Conservation (phyloP, 2,113 vertebrate species). For the Hippocampus zosterae region DNA sequence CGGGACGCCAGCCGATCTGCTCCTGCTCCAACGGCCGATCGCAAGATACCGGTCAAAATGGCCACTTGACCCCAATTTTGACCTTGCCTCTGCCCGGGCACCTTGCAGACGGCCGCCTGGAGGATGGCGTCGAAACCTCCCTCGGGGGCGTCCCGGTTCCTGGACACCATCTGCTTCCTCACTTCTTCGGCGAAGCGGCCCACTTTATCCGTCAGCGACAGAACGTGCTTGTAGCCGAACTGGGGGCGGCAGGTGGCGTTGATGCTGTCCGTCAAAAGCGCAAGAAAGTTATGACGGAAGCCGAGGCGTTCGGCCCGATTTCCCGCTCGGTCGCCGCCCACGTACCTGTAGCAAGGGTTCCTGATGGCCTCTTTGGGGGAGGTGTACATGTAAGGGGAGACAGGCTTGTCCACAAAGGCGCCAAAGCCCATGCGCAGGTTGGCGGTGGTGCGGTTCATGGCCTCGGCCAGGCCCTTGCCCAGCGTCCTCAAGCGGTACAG, state of each 20-base stretch:
- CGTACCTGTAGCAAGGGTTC: slow-evolving; percentile 90
- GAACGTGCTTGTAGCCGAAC: slow-evolving; percentile 94
- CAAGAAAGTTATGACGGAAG: slow-evolving; percentile 1
- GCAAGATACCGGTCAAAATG: neutral
- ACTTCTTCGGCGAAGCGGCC: slow-evolving; percentile 93
- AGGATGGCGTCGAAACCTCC: slow-evolving; percentile 97
- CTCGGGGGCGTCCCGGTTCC: slow-evolving; percentile 91
- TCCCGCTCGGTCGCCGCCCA: too few relatives aligned
- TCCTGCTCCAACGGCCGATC: slow-evolving; percentile 67
- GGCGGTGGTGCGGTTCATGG: slow-evolving; percentile 91
- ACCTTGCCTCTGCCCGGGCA: too few relatives aligned
- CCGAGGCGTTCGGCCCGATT: neutral
- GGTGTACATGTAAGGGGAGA: slow-evolving; percentile 94
- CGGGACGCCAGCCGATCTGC: slow-evolving; percentile 92
- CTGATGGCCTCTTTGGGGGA: slow-evolving; percentile 81
- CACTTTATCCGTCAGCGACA: slow-evolving; percentile 88
- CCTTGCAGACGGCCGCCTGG: slow-evolving; percentile 92
- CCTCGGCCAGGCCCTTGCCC: slow-evolving; percentile 81
- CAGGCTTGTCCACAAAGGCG: slow-evolving; percentile 94
- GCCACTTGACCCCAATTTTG: too few relatives aligned
- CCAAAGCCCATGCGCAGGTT: slow-evolving; percentile 95
- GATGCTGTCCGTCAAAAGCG: slow-evolving; percentile 64
- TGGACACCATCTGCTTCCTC: slow-evolving; percentile 86
- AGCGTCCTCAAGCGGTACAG: slow-evolving; percentile 81
- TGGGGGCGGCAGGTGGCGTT: slow-evolving; percentile 81